Conservation (phyloP, 2,888 invertebrate species). For the Epistrophella euchroma region DNA sequence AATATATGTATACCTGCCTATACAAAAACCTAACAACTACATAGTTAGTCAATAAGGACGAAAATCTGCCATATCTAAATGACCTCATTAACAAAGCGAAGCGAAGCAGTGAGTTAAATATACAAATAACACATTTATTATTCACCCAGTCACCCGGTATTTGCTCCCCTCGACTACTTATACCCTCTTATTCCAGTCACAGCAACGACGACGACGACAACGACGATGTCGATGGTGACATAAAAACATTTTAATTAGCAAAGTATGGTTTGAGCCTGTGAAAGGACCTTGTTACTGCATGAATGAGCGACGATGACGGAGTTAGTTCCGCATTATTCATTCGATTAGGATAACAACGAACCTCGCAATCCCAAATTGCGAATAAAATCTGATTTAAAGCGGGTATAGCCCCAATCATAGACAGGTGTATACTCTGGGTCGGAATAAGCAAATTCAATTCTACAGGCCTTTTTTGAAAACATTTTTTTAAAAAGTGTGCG, state of each 20-base stretch:
- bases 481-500: neutral
- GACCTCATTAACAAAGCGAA: slow-evolving; percentile 68
- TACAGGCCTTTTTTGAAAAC: neutral
- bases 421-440: slow-evolving; percentile 8
- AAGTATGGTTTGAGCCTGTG: slow-evolving; percentile 53
- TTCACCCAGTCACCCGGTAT: slow-evolving; percentile 40
- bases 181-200: neutral
- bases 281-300: slow-evolving; percentile 71
- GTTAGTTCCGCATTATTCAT: slow-evolving; percentile 74
- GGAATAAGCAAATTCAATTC: neutral
- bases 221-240: slow-evolving; percentile 49
- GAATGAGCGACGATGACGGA: slow-evolving; percentile 60
- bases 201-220: slow-evolving; percentile 18
- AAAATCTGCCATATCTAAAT: slow-evolving; percentile 65
- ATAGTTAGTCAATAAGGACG: slow-evolving; percentile 64
- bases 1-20: neutral
- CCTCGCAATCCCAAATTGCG: slow-evolving; percentile 66
- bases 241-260: slow-evolving; percentile 74
- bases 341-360: slow-evolving; percentile 69
- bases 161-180: slow-evolving; percentile 1
- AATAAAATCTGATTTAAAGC: slow-evolving; percentile 53
- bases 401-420: slow-evolving; percentile 9
- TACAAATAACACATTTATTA: slow-evolving; percentile 65
- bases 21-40: slow-evolving; percentile 21
- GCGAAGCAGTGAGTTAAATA: slow-evolving; percentile 25